Evolutionary conservation across 2,888 invertebrate species (phyloP), one percentile per base, ranked within the genome.

Genomic region (Dryocosmus kuriphilus): DNA sequence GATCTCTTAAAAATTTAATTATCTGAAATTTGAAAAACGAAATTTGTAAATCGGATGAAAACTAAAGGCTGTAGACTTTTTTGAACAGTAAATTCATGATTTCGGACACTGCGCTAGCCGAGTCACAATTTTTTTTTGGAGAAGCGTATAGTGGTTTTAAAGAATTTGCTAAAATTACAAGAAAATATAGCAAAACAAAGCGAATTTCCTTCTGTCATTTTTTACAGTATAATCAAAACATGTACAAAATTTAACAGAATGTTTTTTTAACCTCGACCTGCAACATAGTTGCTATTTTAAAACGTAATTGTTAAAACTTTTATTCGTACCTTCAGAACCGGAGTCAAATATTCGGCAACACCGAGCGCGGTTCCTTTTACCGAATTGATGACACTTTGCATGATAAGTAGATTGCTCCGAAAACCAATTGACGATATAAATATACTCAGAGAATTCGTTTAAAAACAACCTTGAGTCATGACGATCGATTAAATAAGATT

Each of bases 361-460:
- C 97, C 97, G 35, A 99, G 94, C 41, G 98, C 98, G 65, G 97
- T 98, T 74, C 98, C 98, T 92, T 99, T 99, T 8, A 99, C 96
- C 41, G 96, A 95, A 92, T 99, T 99, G 80, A 99, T 96, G 77
- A 99, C 95, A 93, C 96, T 98, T 93, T 99, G 98, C 98, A 99
- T 99, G 89, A 85, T 92, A 57, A 19, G 22, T 51, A 8, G 9
- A 24, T 24, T 24, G 24, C 24, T 57, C 57, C 24, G 24, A 24
- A 51, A 57, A 24, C 57, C 22, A 14, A 4, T 51, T 19, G 8
- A 51, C 4, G 4, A n/a, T 51, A 51, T 51, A 8, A 51, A 7
- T n/a, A n/a, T n/a, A 51, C 51, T 51, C n/a, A 8, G 0, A 51
- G n/a, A 7, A n/a, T 51, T 51, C n/a, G 51, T 51, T n/a, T 51